Base-by-base conservation (phyloP, 1,140 invertebrate genomes). In the Aleiodes sp. region DNA sequence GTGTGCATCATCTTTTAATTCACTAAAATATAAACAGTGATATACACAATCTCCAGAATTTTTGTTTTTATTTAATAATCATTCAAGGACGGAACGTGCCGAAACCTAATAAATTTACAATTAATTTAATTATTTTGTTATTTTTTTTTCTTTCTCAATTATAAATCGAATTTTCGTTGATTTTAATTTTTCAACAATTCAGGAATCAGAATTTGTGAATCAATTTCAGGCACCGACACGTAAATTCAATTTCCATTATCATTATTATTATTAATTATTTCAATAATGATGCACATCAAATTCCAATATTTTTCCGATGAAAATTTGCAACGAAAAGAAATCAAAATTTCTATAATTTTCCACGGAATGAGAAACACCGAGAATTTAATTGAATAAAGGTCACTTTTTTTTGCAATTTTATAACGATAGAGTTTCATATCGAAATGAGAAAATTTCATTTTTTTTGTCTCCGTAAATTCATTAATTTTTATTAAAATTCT, bases 351-450 rank as follows among this genome's bases (percentile, higher is more conserved):
- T 16, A 39, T 39, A 61, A 28, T 39, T 33, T 52, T 26, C 68
- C 70, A 67, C 70, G 70, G 68, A 78, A 72, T 76, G 76, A 73
- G 74, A 82, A 76, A 76, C 75, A 63, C 73, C 71, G 73, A 79
- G 77, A 78, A 76, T 81, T 73, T 72, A 75, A 75, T 76, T 80
- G 73, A 72, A 81, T 78, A 81, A 83, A 83, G 81, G 82, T 83
- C 82, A 83, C 82, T 83, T 83, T 81, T 16, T 16, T 75, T 73
- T 76, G 80, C 80, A 74, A 77, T 82, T 82, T 74, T 80, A 78
- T 79, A 43, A 43, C 80, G 76, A 80, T 81, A 81, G 82, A 81
- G 76, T 79, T 81, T 82, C 82, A 82, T 78, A 81, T 81, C 72
- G 19, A 80, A 76, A 65, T 65, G 37, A 39, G 14, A 35, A 81